Base-by-base conservation (phyloP, 2,888 invertebrate species). In the Alcis repandata region DNA sequence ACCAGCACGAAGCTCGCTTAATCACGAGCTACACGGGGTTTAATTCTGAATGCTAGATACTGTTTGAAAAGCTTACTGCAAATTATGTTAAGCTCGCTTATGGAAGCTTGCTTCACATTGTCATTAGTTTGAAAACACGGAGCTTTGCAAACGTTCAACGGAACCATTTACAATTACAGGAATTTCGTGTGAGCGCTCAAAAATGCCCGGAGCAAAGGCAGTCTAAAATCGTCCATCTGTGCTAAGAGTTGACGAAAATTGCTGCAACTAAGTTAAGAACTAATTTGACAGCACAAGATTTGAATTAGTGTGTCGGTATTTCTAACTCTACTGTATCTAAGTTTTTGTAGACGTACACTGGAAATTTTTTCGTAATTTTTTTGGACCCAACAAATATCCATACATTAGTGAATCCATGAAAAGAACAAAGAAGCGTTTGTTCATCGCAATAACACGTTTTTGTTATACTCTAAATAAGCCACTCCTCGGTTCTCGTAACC, bases 381-480 rank as follows among this genome's bases (percentile, higher is more conserved):
- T 27, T 27, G 3, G 27, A 27, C 6, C 6, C 27, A 27, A n/a
- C n/a, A n/a, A n/a, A 27, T 27, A 27, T 27, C 27, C 27, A 27
- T n/a, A 27, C 6, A 6, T 27, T 27, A 27, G 27, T 27, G 6
- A 27, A 27, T 27, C 27, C 6, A 27, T 27, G 27, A 27, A 48
- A n/a, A 54, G 20, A 59, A n/a, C 45, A 53, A 60, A 51, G 57
- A 54, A 60, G 53, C 32, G 51, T 57, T 59, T 63, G 20, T 62
- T 36, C 59, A 52, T 63, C 57, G 64, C 59, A 71, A 68, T 68
- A 67, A 67, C 59, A 67, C 38, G 45, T 67, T 64, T 41, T 66
- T 60, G 43, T 68, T 59, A 49, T 57, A 68, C 67, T 70, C 67
- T 52, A 63, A 66, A 68, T 70, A 56, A 67, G 51, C 56, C 56